phyloP scores from a whole-genome alignment of 2,113 vertebrate species.

The Poeciliopsis prolifica region DNA sequence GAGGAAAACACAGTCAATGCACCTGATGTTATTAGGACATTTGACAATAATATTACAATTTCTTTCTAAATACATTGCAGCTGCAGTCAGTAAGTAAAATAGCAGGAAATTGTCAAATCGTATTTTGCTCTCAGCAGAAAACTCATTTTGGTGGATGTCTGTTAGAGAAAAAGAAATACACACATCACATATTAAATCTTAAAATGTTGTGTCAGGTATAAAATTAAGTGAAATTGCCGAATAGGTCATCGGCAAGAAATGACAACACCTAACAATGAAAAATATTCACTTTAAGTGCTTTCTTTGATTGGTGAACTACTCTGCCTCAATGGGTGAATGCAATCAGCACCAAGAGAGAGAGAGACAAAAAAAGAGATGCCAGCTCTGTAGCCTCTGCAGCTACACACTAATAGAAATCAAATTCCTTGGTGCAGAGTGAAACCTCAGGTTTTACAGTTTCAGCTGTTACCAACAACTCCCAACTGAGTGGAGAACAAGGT shows the following conservation, averaged over 20 bases:
- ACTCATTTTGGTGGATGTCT: constrained; percentile 20
- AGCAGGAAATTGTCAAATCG: constrained; percentile 19
- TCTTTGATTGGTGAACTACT: constrained; percentile 27
- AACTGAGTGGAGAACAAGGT: constrained; percentile 33
- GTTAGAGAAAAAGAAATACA: constrained; percentile 13
- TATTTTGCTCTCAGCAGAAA: not conserved
- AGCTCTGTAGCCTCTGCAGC: constrained; percentile 10
- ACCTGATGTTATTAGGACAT: too few species aligned
- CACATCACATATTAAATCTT: constrained; percentile 14
- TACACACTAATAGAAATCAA: constrained; percentile 47
- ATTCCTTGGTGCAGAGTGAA: constrained; percentile 29
- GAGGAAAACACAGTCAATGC: too few species aligned
- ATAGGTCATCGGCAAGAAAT: constrained; percentile 38
- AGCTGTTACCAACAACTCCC: constrained; percentile 44
- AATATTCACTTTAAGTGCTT: constrained; percentile 38
- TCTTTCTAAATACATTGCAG: too few species aligned
- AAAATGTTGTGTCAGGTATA: constrained; percentile 38
- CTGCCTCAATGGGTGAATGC: constrained; percentile 48
- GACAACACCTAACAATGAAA: constrained; percentile 41
- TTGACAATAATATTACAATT: too few species aligned
- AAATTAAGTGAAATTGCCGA: constrained; percentile 46
- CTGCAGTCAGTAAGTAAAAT: not conserved
- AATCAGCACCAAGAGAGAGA: constrained; percentile 22
- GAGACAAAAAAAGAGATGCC: too few species aligned
- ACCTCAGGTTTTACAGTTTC: constrained; percentile 19